These are phyloP conservation scores for Gymnothorax javanicus DNA, from an alignment of 2,797 vertebrate species.

Conservation along the genomic window DNA sequence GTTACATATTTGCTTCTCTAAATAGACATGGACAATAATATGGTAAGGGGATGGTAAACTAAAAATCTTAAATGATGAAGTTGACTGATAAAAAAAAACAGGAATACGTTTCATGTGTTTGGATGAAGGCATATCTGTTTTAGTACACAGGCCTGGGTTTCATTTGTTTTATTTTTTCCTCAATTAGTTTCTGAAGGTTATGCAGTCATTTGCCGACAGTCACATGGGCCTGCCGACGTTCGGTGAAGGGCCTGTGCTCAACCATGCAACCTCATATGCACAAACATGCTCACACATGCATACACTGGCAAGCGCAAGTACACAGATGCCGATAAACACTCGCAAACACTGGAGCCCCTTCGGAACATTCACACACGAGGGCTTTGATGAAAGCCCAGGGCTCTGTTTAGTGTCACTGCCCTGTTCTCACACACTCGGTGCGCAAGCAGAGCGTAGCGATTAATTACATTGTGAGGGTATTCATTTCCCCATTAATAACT, in stretches of 20 bases:
- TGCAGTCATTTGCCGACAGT: not conserved
- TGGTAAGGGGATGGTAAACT: not conserved
- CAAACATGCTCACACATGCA: not conserved
- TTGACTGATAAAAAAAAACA: not conserved
- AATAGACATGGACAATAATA: not conserved
- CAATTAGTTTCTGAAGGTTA: not conserved
- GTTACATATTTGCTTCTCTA: not conserved
- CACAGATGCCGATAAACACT: conserved; percentile 16
- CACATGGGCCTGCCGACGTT: not conserved
- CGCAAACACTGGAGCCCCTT: conserved; percentile 18
- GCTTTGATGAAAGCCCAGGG: conserved; percentile 5
- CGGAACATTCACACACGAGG: conserved; percentile 15
- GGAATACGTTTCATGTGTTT: not conserved
- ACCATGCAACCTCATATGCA: not conserved
- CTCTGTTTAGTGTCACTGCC: conserved; percentile 21
- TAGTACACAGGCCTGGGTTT: not conserved
- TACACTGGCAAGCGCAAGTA: not conserved
- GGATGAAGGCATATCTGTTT: not conserved
- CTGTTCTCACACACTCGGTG: not conserved
- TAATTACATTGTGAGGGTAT: conserved; percentile 1
- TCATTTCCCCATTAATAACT: conserved; percentile 1
- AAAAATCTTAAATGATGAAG: not conserved
- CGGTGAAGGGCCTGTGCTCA: not conserved
- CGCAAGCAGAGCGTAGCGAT: conserved; percentile 4
- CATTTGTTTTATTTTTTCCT: not conserved